These are phyloP conservation scores for Genyomyrus donnyi DNA, from an alignment of 2,113 vertebrate genomes.

Conservation along the genomic window DNA sequence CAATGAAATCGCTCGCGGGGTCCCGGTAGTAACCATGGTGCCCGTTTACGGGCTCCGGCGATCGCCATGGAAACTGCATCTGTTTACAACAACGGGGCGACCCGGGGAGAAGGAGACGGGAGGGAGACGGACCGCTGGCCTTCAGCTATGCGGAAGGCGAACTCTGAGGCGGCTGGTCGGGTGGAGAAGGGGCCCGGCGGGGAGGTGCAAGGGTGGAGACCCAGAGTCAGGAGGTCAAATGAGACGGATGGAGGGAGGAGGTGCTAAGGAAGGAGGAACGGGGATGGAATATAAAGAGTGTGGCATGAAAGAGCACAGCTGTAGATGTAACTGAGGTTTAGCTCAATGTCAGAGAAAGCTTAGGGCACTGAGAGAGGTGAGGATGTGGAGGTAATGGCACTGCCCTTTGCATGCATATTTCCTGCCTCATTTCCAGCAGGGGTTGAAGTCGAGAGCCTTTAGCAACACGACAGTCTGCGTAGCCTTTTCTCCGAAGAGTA, in stretches of 20 bases:
- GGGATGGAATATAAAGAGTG: neutral
- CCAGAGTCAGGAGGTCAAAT: neutral
- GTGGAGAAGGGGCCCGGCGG: neutral
- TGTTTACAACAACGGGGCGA: conserved; percentile 68
- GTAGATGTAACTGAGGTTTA: neutral
- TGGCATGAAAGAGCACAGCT: neutral
- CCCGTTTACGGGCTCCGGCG: conserved; percentile 56
- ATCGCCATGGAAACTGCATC: conserved; percentile 86
- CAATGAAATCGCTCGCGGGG: conserved; percentile 45
- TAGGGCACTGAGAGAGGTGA: neutral
- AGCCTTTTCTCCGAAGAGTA: neutral
- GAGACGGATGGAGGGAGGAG: neutral
- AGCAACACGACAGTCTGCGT: neutral
- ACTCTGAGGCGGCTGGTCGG: neutral
- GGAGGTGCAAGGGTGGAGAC: neutral
- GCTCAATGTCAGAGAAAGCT: neutral
- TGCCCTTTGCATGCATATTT: neutral
- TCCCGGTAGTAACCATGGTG: conserved; percentile 64
- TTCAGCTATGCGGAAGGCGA: neutral
- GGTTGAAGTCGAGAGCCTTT: neutral
- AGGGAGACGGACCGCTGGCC: neutral
- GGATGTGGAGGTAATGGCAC: neutral
- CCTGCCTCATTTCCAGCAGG: neutral
- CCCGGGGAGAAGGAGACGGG: neutral
- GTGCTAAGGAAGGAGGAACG: neutral